phyloP scores from a whole-genome alignment of 2,797 vertebrate species.

The Moxostoma hubbsi region DNA sequence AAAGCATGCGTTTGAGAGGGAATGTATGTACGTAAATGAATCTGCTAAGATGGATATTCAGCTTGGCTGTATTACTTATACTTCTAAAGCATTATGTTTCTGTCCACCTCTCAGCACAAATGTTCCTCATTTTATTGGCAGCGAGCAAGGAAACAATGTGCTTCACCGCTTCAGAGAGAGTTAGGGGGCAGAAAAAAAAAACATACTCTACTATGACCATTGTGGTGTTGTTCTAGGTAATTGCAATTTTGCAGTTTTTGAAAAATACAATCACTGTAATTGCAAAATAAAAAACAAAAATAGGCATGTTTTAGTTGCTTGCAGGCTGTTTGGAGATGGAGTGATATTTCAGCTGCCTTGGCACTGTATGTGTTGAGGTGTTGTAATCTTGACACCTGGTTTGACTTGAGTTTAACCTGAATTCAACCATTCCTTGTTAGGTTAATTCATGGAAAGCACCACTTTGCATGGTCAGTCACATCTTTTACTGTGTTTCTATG shows the following conservation, averaged over 20 bases:
- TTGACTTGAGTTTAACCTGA: slow-evolving; percentile 49
- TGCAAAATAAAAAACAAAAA: slow-evolving; percentile 62
- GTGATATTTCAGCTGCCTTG: slow-evolving; percentile 58
- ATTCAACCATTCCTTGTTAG: slow-evolving; percentile 52
- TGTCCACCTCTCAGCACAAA: slow-evolving; percentile 57
- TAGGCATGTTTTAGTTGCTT: slow-evolving; percentile 64
- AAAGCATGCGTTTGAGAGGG: slow-evolving; percentile 55
- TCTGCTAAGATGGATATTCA: slow-evolving; percentile 61
- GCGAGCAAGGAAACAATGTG: slow-evolving; percentile 59
- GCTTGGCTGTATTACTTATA: slow-evolving; percentile 46
- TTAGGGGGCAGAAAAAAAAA: slow-evolving; percentile 36
- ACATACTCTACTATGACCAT: slow-evolving; percentile 43
- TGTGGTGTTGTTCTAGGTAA: slow-evolving; percentile 61
- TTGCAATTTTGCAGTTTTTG: slow-evolving; percentile 62
- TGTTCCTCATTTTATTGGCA: slow-evolving; percentile 66
- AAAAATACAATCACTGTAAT: slow-evolving; percentile 67
- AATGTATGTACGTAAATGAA: slow-evolving; percentile 61
- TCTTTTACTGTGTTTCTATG: slow-evolving; percentile 30
- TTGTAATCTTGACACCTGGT: slow-evolving; percentile 48
- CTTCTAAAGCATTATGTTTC: slow-evolving; percentile 59
- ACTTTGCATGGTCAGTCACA: slow-evolving; percentile 59
- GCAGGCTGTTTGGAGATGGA: slow-evolving; percentile 61
- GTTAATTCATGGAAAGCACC: slow-evolving; percentile 62
- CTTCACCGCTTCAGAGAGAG: slow-evolving; percentile 44
- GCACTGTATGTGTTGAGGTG: slow-evolving; percentile 21